Evolutionary conservation across 37 sponge, comb jelly and placozoan genomes (phyloP).

Genomic region (Mnemiopsis leidyi): DNA sequence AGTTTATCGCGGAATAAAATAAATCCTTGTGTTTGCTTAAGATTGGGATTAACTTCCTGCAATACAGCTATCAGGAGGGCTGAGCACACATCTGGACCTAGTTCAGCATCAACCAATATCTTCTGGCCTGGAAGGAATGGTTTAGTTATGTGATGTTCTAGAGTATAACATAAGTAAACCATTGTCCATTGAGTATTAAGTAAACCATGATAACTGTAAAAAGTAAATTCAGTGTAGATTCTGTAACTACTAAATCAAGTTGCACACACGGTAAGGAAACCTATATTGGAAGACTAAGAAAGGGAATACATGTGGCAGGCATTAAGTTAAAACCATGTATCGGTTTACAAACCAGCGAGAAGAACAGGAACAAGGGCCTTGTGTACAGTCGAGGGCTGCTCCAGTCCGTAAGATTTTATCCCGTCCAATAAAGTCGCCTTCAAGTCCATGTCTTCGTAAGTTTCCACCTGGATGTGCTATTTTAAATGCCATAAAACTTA

Average conservation of each 20-base stretch:
- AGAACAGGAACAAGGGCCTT: not conserved
- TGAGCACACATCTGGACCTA: constrained; percentile 24
- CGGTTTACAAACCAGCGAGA: not conserved
- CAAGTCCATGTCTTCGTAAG: constrained; percentile 20
- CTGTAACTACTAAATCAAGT: no score
- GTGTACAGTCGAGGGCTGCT: not conserved
- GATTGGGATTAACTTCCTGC: not conserved
- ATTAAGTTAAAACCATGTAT: not conserved
- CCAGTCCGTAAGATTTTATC: not conserved
- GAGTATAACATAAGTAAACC: no score
- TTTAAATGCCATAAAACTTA: no score
- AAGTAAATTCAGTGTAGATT: no score
- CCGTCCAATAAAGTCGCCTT: not conserved
- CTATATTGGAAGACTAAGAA: no score
- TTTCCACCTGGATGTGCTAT: not conserved
- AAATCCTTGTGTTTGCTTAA: constrained; percentile 28
- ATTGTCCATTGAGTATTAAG: no score
- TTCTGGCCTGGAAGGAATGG: constrained; percentile 28
- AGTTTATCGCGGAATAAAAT: constrained; percentile 28
- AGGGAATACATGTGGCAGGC: no score
- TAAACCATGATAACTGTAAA: no score
- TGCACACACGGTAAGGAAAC: no score
- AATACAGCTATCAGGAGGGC: not conserved
- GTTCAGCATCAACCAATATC: not conserved
- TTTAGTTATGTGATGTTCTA: no score